Conservation (phyloP, 2,797 vertebrate genomes). For the Cossypha polioptera region DNA sequence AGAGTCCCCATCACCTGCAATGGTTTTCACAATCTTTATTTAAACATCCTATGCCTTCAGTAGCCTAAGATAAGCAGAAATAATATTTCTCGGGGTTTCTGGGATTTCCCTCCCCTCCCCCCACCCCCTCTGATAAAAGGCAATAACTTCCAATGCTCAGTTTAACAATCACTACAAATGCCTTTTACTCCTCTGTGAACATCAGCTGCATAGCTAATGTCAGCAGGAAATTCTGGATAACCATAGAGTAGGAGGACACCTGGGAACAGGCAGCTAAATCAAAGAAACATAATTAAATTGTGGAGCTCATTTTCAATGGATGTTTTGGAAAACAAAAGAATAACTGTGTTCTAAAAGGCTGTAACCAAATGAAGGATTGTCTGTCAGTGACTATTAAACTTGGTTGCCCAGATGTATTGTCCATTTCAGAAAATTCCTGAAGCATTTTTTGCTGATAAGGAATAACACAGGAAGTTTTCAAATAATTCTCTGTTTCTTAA, state of each 20-base stretch:
- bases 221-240: slow-evolving; percentile 2
- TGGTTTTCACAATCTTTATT: neutral
- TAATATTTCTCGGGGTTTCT: neutral
- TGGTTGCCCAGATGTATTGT: neutral
- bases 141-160: neutral
- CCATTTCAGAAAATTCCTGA: neutral
- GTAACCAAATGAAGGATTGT: neutral
- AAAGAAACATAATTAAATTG: neutral
- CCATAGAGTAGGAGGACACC: neutral
- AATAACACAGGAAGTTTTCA: neutral
- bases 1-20: neutral
- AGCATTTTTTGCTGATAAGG: neutral
- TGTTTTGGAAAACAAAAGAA: neutral
- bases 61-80: neutral
- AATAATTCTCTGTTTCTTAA: neutral
- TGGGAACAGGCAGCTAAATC: neutral
- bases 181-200: neutral
- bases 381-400: neutral
- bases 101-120: neutral
- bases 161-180: neutral
- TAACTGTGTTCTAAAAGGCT: neutral
- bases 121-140: neutral
- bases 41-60: neutral
- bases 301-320: neutral
- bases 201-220: neutral